Evolutionary conservation across 2,888 invertebrate genomes (phyloP), one percentile per base, ranked within the genome.

Genomic region (Hetaerina titia): DNA sequence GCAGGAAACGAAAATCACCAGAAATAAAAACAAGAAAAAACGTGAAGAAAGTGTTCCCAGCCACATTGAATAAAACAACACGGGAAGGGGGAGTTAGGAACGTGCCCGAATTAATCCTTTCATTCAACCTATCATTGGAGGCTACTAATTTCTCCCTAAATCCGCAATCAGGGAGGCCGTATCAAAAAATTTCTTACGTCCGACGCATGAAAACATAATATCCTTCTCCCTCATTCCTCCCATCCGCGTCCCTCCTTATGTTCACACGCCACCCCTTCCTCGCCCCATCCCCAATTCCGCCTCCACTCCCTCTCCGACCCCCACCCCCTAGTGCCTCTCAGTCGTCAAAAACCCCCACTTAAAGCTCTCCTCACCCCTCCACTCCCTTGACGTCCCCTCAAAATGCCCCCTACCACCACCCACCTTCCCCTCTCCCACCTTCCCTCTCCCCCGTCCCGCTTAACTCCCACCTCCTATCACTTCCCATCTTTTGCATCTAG

Each of bases 261-360:
- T 31, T 22, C 22, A 7, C 69, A 19, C 64, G 69, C 1, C 6
- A 45, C 87, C 56, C 11, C 56, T 19, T 19, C 9, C 0, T 31
- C 22, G 15, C 45, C 31, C 17, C 8, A 45, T 9, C 87, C 87
- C 11, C 88, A 7, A 6, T 45, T 8, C 69, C 69, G 22, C 69
- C 69, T 69, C 69, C 15, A 19, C 19, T 69, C 69, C 15, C 6
- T n/a, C n/a, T 22, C 69, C n/a, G 69, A 19, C 69, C 69, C 69
- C 19, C 69, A 19, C 5, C 19, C 69, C 19, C 19, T n/a, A 69
- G 22, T n/a, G 69, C 69, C 31, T 22, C 90, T 58, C 90, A 31
- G 31, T 64, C 64, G 64, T 90, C 90, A 64, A 90, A 90, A 90
- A 90, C 90, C 64, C 90, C 31, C 64, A 45, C 90, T 90, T 90